phyloP scores from a whole-genome alignment of 2,797 vertebrate genomes.

The Morus bassanus region DNA sequence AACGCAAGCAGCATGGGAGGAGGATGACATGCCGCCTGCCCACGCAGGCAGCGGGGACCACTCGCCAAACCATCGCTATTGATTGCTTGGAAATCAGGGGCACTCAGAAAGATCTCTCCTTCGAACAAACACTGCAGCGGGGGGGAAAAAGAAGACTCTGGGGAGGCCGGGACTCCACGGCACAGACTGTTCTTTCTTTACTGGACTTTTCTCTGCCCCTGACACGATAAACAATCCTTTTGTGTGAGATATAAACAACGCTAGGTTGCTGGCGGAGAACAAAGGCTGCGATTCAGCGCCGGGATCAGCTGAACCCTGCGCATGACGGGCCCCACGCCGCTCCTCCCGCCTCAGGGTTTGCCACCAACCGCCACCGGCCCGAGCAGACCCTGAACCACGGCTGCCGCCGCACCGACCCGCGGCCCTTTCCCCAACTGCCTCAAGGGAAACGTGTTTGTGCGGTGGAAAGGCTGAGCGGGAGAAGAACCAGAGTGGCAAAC shows the following conservation, averaged over 20 bases:
- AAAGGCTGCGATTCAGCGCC: background rate
- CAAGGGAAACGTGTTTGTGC: fast-evolving
- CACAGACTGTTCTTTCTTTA: constrained; percentile 24
- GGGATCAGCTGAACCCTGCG: background rate
- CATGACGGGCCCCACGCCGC: background rate
- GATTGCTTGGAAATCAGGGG: background rate
- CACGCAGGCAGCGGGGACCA: background rate
- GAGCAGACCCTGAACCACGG: background rate
- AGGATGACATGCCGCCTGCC: background rate
- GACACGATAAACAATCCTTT: constrained; percentile 24
- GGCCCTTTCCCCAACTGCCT: background rate
- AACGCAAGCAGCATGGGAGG: background rate
- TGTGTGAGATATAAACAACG: constrained; percentile 27
- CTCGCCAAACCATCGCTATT: background rate
- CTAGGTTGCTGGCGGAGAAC: background rate
- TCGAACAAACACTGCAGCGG: background rate
- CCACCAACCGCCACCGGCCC: background rate
- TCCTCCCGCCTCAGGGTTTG: background rate
- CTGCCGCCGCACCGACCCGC: fast-evolving
- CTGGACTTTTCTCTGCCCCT: background rate
- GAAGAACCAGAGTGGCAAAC: background rate
- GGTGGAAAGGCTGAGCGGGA: background rate
- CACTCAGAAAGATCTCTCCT: background rate
- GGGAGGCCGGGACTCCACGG: background rate
- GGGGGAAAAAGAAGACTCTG: background rate